Evolutionary conservation across 2,113 vertebrate species (phyloP).

Genomic region (Amphiprion ocellaris): DNA sequence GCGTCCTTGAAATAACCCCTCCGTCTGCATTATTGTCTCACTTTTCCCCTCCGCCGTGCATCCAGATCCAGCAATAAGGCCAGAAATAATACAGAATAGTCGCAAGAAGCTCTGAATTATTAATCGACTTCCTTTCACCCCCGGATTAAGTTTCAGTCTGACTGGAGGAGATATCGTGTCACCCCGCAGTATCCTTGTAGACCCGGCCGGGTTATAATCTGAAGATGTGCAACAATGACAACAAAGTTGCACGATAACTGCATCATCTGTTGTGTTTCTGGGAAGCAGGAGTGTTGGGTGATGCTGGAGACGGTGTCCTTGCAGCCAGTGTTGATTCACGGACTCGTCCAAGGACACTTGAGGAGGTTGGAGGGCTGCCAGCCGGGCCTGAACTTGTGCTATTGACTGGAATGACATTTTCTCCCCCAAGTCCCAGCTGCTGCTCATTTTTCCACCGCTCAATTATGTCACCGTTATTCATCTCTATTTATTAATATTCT

Average conservation of each 20-base stretch:
- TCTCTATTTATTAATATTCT: conserved; percentile 18
- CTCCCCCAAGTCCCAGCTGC: not conserved
- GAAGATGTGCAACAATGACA: conserved; percentile 4
- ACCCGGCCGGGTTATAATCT: conserved; percentile 36
- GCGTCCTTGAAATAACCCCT: conserved; percentile 48
- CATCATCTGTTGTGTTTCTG: conserved; percentile 13
- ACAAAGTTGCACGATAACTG: not conserved
- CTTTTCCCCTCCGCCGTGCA: conserved; percentile 48
- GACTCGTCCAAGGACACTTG: conserved; percentile 46
- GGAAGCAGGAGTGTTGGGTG: not conserved
- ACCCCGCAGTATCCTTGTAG: conserved; percentile 67
- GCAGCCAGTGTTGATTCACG: conserved; percentile 20
- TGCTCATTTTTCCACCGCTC: not conserved
- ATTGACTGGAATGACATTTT: conserved; percentile 20
- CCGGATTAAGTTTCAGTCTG: conserved; percentile 75
- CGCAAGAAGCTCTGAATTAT: conserved; percentile 82
- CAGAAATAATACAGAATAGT: conserved; percentile 76
- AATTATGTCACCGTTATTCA: not conserved
- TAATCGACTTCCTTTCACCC: conserved; percentile 76
- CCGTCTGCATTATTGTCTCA: conserved; percentile 52
- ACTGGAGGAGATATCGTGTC: conserved; percentile 58
- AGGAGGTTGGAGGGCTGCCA: conserved; percentile 33
- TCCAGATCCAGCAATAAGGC: conserved; percentile 68
- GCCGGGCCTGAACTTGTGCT: conserved; percentile 18
- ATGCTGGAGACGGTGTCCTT: conserved; percentile 7